phyloP scores from a whole-genome alignment of 2,888 invertebrate genomes.

The Diarsia brunnea region DNA sequence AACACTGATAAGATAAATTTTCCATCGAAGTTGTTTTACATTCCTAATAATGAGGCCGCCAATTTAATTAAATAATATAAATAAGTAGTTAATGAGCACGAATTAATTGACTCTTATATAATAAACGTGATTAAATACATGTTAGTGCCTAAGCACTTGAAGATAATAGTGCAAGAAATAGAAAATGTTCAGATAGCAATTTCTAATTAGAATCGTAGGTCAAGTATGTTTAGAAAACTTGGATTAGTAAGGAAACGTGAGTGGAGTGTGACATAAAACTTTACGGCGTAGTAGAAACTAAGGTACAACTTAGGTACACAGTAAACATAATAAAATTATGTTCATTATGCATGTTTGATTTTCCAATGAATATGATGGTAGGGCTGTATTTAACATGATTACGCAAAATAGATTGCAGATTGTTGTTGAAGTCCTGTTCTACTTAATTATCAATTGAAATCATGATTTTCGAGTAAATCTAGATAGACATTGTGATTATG shows the following conservation, averaged over 20 bases:
- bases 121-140: constrained; percentile 30
- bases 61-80: constrained; percentile 39
- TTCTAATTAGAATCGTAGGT: constrained; percentile 37
- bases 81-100: constrained; percentile 40
- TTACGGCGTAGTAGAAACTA: constrained; percentile 11
- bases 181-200: constrained; percentile 34
- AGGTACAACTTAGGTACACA: background rate
- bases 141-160: constrained; percentile 19
- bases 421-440: constrained; percentile 6
- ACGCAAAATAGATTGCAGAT: constrained; percentile 16
- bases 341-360: constrained; percentile 16
- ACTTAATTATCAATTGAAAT: constrained; percentile 8
- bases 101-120: constrained; percentile 42
- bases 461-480: constrained; percentile 10
- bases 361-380: constrained; percentile 18
- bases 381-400: constrained; percentile 1
- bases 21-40: constrained; percentile 69
- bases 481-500: background rate
- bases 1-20: constrained; percentile 83
- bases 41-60: constrained; percentile 43
- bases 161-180: constrained; percentile 40
- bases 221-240: constrained; percentile 49
- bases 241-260: constrained; percentile 34
- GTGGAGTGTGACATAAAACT: constrained; percentile 13
- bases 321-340: background rate